A percentile compares a stretch with the other conserved stretches of the same genome.
Evolutionary conservation across 2,113 vertebrate genomes (phyloP).

Genomic region (Macquaria ambigua): DNA sequence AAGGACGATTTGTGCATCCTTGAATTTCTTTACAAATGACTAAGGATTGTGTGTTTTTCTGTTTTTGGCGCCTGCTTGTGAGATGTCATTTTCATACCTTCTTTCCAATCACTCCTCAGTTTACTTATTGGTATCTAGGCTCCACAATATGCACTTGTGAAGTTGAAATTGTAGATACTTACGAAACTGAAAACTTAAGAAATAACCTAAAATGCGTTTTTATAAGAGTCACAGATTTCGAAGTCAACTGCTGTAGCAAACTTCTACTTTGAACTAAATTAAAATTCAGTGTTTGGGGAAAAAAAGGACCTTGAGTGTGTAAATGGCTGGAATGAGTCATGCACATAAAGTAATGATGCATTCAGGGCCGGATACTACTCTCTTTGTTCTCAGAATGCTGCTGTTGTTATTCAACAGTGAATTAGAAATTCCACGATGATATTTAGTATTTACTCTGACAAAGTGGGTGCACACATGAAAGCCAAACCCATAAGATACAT

Average conservation of each 20-base stretch:
- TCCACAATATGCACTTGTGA: not conserved
- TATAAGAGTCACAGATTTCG: not conserved
- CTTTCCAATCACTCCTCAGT: not conserved
- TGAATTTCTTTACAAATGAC: not conserved
- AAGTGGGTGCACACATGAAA: not conserved
- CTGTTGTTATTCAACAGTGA: conserved; percentile 10
- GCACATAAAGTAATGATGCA: conserved; percentile 30
- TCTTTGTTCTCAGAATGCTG: conserved; percentile 33
- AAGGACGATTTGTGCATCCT: not conserved
- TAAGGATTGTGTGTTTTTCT: not conserved
- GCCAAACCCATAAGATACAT: not conserved
- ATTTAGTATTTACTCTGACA: not conserved
- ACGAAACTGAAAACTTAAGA: not conserved
- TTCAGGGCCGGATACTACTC: conserved; percentile 20
- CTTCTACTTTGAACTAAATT: not conserved
- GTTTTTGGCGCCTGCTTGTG: not conserved
- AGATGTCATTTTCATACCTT: not conserved
- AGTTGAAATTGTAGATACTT: not conserved
- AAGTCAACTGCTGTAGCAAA: not conserved
- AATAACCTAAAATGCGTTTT: not conserved
- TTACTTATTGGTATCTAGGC: not conserved
- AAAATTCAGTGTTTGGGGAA: not conserved
- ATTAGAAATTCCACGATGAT: conserved; percentile 16
- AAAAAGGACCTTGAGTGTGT: not conserved
- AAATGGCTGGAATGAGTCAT: conserved; percentile 53